Evolutionary conservation across 2,888 invertebrate species (phyloP).

Genomic region (Drosophila tanythrix): DNA sequence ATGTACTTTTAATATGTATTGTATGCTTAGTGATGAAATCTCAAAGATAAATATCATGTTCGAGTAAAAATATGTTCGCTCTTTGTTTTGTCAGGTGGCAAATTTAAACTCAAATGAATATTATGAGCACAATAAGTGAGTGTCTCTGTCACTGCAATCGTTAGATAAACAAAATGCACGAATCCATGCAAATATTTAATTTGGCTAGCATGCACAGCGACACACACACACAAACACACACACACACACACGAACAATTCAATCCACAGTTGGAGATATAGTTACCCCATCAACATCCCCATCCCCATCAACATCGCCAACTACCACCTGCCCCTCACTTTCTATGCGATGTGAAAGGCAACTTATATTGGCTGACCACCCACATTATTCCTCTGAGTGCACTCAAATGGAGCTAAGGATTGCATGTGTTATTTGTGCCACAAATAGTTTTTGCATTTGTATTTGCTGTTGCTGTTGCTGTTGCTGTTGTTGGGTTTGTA

Average conservation of each 20-base stretch:
- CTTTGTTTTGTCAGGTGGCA: neutral
- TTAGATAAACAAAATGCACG: slow-evolving; percentile 43
- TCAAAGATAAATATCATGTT: neutral
- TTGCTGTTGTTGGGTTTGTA: slow-evolving; percentile 18
- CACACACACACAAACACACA: neutral
- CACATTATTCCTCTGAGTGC: slow-evolving; percentile 19
- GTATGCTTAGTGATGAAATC: neutral
- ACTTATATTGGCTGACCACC: slow-evolving; percentile 27
- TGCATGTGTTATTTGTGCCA: slow-evolving; percentile 2
- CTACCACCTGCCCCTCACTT: neutral
- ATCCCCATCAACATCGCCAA: no score
- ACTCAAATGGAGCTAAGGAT: neutral
- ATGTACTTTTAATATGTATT: neutral
- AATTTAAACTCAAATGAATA: neutral
- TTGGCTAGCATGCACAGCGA: neutral
- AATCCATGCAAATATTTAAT: slow-evolving; percentile 21
- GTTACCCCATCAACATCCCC: neutral
- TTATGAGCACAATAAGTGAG: neutral
- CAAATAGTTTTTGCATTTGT: neutral
- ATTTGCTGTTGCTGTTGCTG: slow-evolving; percentile 5
- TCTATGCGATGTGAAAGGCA: slow-evolving; percentile 7
- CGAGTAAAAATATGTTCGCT: neutral
- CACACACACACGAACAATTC: slow-evolving; percentile 6
- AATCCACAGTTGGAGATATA: slow-evolving; percentile 7
- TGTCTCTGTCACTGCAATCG: slow-evolving; percentile 20